Evolutionary conservation across 1,140 invertebrate species (phyloP).

Genomic region (Lysiphlebus fabarum): DNA sequence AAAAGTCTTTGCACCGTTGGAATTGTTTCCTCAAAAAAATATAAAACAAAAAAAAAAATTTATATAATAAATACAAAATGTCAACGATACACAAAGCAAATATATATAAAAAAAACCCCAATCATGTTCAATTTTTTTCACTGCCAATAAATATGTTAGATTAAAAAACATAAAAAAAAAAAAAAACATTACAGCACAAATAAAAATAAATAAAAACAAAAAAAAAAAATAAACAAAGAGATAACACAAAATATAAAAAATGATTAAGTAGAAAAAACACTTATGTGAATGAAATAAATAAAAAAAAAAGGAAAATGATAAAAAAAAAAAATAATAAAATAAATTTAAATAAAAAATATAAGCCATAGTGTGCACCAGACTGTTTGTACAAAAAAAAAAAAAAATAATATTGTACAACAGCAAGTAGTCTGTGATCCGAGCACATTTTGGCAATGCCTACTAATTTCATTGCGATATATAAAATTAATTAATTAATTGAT

Average conservation of each 20-base stretch:
- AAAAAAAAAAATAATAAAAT: conserved; percentile 24
- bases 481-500: conserved; percentile 14
- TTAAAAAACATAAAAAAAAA: conserved; percentile 18
- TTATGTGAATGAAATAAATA: conserved; percentile 26
- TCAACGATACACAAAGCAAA: not conserved
- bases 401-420: conserved; percentile 44
- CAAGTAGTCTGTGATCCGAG: conserved; percentile 56
- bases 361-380: conserved; percentile 55
- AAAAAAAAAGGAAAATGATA: conserved; percentile 27
- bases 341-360: conserved; percentile 6
- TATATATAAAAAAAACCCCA: conserved; percentile 3
- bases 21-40: not conserved
- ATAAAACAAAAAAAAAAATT: conserved; percentile 4
- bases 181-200: conserved; percentile 17
- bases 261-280: not conserved
- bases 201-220: conserved; percentile 31
- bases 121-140: conserved; percentile 13
- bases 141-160: conserved; percentile 14
- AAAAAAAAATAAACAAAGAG: conserved; percentile 26
- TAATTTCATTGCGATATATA: conserved; percentile 52
- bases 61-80: conserved; percentile 2
- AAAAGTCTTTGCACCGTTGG: conserved; percentile 9
- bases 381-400: conserved; percentile 42
- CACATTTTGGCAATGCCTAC: conserved; percentile 55
- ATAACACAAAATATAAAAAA: conserved; percentile 22